Conservation (phyloP, 64 coral and sea anemone genomes). For the Trachythela sp. region DNA sequence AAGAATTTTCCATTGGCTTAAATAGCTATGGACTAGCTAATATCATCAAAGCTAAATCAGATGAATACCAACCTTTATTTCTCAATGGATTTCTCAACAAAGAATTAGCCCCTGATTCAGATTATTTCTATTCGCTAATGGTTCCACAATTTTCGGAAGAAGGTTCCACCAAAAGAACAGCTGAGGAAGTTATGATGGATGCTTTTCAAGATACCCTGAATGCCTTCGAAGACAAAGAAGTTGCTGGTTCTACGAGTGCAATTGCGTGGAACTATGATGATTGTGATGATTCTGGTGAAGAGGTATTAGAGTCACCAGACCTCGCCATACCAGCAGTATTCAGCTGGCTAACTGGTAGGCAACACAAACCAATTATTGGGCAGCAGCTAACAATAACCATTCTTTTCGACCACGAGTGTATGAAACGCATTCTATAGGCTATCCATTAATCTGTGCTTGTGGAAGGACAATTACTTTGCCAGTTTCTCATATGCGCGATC, state of each 20-base stretch:
- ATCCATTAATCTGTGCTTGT: not conserved
- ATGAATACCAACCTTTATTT: not conserved
- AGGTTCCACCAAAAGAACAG: not conserved
- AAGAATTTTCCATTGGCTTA: not conserved
- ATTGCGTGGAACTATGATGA: constrained; percentile 2
- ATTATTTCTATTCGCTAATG: not conserved
- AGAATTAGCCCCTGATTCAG: not conserved
- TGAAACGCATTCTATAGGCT: not conserved
- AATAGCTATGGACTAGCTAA: not conserved
- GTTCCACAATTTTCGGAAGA: not conserved
- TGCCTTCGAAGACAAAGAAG: constrained; percentile 13
- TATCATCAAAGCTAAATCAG: not conserved
- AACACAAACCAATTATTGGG: not conserved
- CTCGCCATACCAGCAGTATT: not conserved
- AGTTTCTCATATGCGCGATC: constrained; percentile 46
- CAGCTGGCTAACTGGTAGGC: not conserved
- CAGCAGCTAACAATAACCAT: not conserved
- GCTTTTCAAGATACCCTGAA: not conserved
- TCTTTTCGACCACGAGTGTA: not conserved
- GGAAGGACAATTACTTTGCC: constrained; percentile 7
- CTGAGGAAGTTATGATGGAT: not conserved
- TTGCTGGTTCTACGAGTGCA: not conserved
- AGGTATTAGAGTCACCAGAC: not conserved
- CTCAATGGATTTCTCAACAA: not conserved
- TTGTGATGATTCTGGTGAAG: not conserved